phyloP scores from a whole-genome alignment of 1,140 invertebrate species.

The Camponotus vicinus region DNA sequence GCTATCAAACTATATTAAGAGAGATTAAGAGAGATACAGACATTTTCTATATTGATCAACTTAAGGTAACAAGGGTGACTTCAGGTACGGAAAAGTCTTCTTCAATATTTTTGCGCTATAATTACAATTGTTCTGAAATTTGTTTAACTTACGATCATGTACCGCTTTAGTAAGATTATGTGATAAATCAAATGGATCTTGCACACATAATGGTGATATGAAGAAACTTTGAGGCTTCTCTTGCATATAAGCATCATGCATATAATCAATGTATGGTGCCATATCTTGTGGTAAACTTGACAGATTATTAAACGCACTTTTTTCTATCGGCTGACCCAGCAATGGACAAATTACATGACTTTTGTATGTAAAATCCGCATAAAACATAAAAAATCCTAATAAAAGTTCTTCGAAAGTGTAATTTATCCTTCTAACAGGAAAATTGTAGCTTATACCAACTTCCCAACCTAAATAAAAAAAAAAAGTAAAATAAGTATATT shows the following conservation, averaged over 20 bases:
- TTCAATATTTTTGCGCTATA: slow-evolving; percentile 44
- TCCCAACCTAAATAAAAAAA: slow-evolving; percentile 70
- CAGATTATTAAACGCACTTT: slow-evolving; percentile 73
- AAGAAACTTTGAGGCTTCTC: slow-evolving; percentile 73
- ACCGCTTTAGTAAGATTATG: slow-evolving; percentile 83
- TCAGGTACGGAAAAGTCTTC: not conserved
- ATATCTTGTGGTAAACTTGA: slow-evolving; percentile 63
- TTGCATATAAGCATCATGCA: slow-evolving; percentile 40
- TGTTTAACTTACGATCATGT: slow-evolving; percentile 54
- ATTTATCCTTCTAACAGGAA: not conserved
- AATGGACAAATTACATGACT: slow-evolving; percentile 83
- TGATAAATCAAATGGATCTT: slow-evolving; percentile 86
- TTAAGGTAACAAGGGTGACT: not conserved
- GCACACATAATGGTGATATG: slow-evolving; percentile 82
- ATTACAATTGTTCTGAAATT: slow-evolving; percentile 62
- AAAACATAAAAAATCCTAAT: slow-evolving; percentile 85
- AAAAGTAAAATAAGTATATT: not conserved
- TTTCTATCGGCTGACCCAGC: slow-evolving; percentile 80
- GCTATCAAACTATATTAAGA: not conserved
- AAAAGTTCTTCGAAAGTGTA: slow-evolving; percentile 78
- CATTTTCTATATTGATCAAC: not conserved
- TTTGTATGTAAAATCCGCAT: slow-evolving; percentile 84
- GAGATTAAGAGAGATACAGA: not conserved
- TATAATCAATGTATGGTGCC: slow-evolving; percentile 47
- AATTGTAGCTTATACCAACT: slow-evolving; percentile 39